Conservation (phyloP, 2,888 invertebrate species). For the Mystacides longicornis region DNA sequence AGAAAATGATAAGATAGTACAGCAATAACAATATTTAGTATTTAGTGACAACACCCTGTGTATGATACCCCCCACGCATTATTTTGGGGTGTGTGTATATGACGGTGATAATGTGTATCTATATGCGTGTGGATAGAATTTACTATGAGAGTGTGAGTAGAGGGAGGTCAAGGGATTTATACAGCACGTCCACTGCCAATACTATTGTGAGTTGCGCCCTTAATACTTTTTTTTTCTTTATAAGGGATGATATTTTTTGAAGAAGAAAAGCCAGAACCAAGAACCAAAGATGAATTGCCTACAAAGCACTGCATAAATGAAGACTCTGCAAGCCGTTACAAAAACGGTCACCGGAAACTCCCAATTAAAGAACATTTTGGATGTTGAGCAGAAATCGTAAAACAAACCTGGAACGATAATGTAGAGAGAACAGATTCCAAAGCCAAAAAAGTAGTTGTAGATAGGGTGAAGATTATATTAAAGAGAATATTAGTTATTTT, state of each 20-base stretch:
- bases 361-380: too few species aligned
- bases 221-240: not conserved
- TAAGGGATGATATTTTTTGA: not conserved
- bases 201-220: not conserved
- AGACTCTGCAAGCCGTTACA: too few species aligned
- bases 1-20: not conserved
- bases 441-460: too few species aligned
- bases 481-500: too few species aligned
- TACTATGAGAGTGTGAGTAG: not conserved
- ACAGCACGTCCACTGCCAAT: not conserved
- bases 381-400: too few species aligned
- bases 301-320: too few species aligned
- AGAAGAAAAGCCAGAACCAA: too few species aligned
- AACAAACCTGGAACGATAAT: too few species aligned
- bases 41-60: not conserved
- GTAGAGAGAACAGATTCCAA: too few species aligned
- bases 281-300: too few species aligned
- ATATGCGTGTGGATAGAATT: not conserved
- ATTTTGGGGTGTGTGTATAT: not conserved
- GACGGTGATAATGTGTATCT: not conserved
- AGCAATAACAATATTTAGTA: conserved; percentile 1
- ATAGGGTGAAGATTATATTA: too few species aligned
- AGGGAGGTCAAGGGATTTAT: not conserved
- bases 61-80: not conserved
- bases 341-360: too few species aligned